Base-by-base conservation (phyloP, 2,113 vertebrate species). In the Rhizomys pruinosus region DNA sequence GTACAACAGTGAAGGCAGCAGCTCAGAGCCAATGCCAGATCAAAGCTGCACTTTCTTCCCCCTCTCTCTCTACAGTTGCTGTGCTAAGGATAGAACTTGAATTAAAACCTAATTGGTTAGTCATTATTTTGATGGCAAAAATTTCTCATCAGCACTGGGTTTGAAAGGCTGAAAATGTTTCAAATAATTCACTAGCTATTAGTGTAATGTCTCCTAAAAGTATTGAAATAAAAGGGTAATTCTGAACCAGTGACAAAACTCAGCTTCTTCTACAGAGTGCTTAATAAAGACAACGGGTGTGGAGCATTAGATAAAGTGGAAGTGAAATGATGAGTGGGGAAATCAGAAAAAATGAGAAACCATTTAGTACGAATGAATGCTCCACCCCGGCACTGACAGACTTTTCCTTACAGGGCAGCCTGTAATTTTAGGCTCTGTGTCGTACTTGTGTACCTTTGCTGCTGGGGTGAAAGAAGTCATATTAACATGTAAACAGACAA, bases 71-170 rank as follows among this genome's bases (percentile, higher is more conserved):
- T 59, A 19, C 71, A 47, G 22, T 52, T n/a, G 78, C 47, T 39
- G 74, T 7, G 55, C 19, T 11, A 84, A 87, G 85, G 84, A 80
- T 2, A 29, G 77, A 78, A 52, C 8, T 59, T 76, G 73, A 77
- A 59, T 37, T 29, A 80, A 84, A 90, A 55, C 16, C 47, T 66
- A 79, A 85, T 39, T 93, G 82, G 88, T 76, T 69, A 85, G 87
- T 82, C 73, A 90, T 93, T 93, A 69, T 89, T 89, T 66, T 86
- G 88, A 90, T 68, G 82, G 81, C 68, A 94, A 89, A 91, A 89
- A 64, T 78, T 81, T 95, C 90, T 91, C 77, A 93, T 87, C 52
- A 95, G 78, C 29, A 76, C 57, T 47, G 47, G 59, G 29, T 94
- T 63, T 94, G 90, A 92, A 80, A 94, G 84, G 71, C 55, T 84